phyloP scores from a whole-genome alignment of 1,140 invertebrate species.

The Drosophila cardini region DNA sequence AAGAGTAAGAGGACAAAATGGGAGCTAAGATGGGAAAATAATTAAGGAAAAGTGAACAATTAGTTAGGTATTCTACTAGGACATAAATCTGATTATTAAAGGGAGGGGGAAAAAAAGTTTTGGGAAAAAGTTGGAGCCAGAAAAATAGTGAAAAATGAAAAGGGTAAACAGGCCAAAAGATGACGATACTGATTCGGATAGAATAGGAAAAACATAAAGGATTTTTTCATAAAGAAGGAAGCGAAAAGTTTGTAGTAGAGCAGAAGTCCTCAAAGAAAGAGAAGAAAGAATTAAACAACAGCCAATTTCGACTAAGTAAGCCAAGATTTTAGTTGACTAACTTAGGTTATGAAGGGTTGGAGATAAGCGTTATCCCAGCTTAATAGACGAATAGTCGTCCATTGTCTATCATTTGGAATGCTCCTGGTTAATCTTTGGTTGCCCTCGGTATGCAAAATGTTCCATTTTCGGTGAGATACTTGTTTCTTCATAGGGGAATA shows the following conservation, averaged over 20 bases:
- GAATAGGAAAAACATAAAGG: not conserved
- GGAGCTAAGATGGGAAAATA: too few species aligned
- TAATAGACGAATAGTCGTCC: constrained; percentile 1
- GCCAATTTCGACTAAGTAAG: not conserved
- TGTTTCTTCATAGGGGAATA: not conserved
- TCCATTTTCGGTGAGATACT: constrained; percentile 22
- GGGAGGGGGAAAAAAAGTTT: not conserved
- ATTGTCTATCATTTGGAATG: constrained; percentile 6
- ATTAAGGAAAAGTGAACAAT: too few species aligned
- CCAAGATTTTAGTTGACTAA: not conserved
- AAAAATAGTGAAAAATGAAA: not conserved
- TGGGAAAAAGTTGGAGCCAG: too few species aligned
- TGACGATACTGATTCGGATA: too few species aligned
- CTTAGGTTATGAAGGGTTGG: constrained; percentile 3
- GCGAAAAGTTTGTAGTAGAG: too few species aligned
- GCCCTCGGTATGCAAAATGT: constrained; percentile 36
- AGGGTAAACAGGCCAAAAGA: too few species aligned
- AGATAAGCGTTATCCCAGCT: constrained; percentile 6
- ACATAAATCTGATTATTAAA: not conserved
- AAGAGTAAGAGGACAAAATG: too few species aligned
- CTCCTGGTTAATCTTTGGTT: constrained; percentile 19
- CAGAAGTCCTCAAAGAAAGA: not conserved
- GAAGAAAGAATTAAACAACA: not conserved
- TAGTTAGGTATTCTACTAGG: too few species aligned
- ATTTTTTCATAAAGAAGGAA: too few species aligned